Evolutionary conservation across 2,797 vertebrate genomes (phyloP).

Genomic region (Epinephelus malabaricus): DNA sequence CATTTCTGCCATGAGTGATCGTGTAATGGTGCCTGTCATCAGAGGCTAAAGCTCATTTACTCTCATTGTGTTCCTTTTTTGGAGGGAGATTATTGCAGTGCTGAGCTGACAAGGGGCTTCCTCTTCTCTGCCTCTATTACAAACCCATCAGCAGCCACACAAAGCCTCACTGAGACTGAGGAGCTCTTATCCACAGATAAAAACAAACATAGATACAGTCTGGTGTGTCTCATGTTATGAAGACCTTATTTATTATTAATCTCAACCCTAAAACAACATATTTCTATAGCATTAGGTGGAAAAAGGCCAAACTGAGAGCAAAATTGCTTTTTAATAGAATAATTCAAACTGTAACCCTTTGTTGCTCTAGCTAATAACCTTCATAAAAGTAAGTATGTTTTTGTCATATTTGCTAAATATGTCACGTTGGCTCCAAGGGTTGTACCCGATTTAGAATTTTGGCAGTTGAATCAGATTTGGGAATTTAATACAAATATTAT

Average conservation of each 20-base stretch:
- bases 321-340: too few relatives aligned
- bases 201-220: slow-evolving; percentile 13
- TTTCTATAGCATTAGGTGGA: too few relatives aligned
- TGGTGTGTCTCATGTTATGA: neutral
- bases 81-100: slow-evolving; percentile 48
- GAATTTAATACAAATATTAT: too few relatives aligned
- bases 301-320: too few relatives aligned
- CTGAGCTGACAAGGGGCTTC: slow-evolving; percentile 44
- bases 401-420: too few relatives aligned
- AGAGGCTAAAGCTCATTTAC: slow-evolving; percentile 57
- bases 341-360: too few relatives aligned
- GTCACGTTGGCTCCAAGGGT: too few relatives aligned
- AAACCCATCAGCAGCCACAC: slow-evolving; percentile 43
- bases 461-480: too few relatives aligned
- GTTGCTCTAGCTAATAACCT: too few relatives aligned
- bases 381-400: too few relatives aligned
- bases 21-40: slow-evolving; percentile 59
- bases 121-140: slow-evolving; percentile 54
- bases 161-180: slow-evolving; percentile 40
- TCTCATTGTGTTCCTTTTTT: slow-evolving; percentile 35
- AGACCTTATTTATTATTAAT: neutral
- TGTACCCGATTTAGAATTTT: too few relatives aligned
- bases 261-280: too few relatives aligned
- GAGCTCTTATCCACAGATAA: slow-evolving; percentile 28
- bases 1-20: slow-evolving; percentile 42